Evolutionary conservation across 2,797 vertebrate genomes (phyloP), one percentile per base, ranked within the genome.

Genomic region (Tinamus major): DNA sequence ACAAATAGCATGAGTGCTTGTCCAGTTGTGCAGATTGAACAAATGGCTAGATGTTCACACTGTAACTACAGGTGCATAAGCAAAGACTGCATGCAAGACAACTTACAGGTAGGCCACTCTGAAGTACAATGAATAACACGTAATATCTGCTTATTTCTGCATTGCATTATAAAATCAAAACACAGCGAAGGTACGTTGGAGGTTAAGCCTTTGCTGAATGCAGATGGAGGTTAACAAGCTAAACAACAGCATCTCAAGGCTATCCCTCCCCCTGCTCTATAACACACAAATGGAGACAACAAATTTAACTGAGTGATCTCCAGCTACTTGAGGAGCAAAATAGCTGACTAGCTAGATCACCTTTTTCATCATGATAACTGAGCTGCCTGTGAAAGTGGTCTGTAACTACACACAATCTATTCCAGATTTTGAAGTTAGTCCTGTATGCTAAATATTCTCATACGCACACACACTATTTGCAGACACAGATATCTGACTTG

Each of bases 121-220:
- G 64, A 29, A 15, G 9, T 29, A 5, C 26, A 41, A 17, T 4
- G 41, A 62, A 10, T 24, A 75, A 51, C 19, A 62, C 44, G 49
- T 23, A 51, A n/a, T 24, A 19, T 19, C 19, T 39, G 20, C 48
- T 49, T 27, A 51, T 37, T 63, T 31, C 37, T 62, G 20, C 27
- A 44, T 46, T 58, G 18, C 48, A 29, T 37, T 53, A 29, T 35
- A 33, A 63, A 67, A 23, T 21, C 41, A 39, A 51, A 51, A 78
- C 13, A 31, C 3, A 26, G 35, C 23, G 7, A 0, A 1, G 27
- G 20, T 7, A 10, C 39, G 10, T 39, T 79, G 21, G 9, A 53
- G 70, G 33, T 18, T 11, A 53, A 10, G 7, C 13, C 5, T 35
- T 51, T 64, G 63, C 46, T 41, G 41, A 3, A 0, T 39, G 29